Conservation (phyloP, 2,888 invertebrate genomes). For the Hyppa rectilinea region DNA sequence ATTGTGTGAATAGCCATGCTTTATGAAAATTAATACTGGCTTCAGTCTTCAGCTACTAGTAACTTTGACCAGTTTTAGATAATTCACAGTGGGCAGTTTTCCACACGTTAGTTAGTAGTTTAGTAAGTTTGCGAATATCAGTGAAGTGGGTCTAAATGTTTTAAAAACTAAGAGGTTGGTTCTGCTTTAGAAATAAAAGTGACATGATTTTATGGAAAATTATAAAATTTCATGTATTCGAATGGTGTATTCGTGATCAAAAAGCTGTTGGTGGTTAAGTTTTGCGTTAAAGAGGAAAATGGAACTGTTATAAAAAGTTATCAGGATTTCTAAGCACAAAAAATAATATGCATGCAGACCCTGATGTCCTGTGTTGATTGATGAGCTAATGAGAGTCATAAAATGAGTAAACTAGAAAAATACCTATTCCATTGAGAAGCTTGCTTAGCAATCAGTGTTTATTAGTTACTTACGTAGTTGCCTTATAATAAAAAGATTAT, state of each 20-base stretch:
- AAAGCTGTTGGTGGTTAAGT: neutral
- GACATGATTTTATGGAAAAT: neutral
- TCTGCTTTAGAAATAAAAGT: neutral
- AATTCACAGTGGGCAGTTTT: conserved; percentile 13
- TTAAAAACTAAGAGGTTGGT: neutral
- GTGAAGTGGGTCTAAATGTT: neutral
- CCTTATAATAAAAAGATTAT: no score
- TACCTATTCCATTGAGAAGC: neutral
- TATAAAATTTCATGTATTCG: neutral
- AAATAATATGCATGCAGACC: neutral
- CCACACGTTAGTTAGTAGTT: neutral
- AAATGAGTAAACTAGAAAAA: neutral
- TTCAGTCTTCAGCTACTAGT: conserved; percentile 22
- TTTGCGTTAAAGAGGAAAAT: neutral
- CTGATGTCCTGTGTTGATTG: neutral
- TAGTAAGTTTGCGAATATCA: conserved; percentile 7
- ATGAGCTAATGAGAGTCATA: neutral
- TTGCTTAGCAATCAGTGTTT: neutral
- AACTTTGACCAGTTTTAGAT: conserved; percentile 26
- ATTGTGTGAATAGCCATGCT: conserved; percentile 50
- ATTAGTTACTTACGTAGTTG: no score
- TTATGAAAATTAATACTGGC: conserved; percentile 49
- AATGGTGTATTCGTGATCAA: neutral
- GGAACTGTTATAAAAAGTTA: neutral
- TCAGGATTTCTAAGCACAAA: neutral